Percentiles rank a stretch among this genome's conserved stretches.
These are phyloP conservation scores for Mormyrus proboscirostris DNA, from an alignment of 2,797 vertebrate species.

Conservation along the genomic window DNA sequence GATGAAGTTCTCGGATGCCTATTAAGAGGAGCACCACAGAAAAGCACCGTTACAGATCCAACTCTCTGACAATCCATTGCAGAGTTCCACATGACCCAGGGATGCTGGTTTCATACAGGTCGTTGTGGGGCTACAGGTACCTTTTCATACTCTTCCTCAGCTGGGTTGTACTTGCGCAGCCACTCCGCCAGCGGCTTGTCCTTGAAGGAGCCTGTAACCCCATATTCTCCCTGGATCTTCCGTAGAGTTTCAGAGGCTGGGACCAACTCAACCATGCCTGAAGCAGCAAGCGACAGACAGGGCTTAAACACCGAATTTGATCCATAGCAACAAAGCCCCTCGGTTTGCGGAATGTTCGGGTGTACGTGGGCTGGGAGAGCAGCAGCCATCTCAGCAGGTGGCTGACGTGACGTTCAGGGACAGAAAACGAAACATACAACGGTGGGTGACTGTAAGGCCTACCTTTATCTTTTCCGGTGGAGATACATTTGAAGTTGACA, in stretches of 20 bases:
- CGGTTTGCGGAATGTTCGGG: neutral
- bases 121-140: slow-evolving; percentile 46
- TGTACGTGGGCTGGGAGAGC: neutral
- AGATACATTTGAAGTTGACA: slow-evolving; percentile 94
- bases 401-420: neutral
- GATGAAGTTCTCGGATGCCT: slow-evolving; percentile 98
- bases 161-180: slow-evolving; percentile 94
- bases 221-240: slow-evolving; percentile 98
- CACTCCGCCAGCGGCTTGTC: slow-evolving; percentile 97
- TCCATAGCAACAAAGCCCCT: neutral
- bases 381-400: neutral
- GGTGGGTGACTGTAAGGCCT: neutral
- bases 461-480: slow-evolving; percentile 93
- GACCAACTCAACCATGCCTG: slow-evolving; percentile 97
- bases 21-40: slow-evolving; percentile 20
- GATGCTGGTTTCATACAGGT: neutral
- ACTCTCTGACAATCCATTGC: neutral
- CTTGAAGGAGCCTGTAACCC: slow-evolving; percentile 95
- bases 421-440: neutral
- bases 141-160: slow-evolving; percentile 97
- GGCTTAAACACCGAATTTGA: neutral
- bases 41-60: neutral
- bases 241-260: slow-evolving; percentile 90
- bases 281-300: neutral
- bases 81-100: no score